A percentile compares a stretch with the other conserved stretches of the same genome.
These are phyloP conservation scores for Cheiracanthium punctorium DNA, from an alignment of 2,888 invertebrate species.

Conservation along the genomic window DNA sequence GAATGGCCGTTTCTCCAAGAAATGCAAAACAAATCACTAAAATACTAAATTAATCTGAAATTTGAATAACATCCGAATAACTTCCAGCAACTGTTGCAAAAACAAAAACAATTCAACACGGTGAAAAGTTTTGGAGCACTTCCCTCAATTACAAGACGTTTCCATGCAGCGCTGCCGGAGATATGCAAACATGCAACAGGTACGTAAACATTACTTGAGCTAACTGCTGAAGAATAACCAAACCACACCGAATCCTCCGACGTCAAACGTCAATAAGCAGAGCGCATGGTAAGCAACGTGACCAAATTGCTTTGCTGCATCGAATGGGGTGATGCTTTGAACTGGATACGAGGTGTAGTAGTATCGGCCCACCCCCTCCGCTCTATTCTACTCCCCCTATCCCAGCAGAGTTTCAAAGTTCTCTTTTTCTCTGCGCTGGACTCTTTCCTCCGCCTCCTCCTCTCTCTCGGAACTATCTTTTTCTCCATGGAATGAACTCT, in stretches of 20 bases:
- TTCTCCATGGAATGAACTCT: not conserved
- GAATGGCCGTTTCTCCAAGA: no score
- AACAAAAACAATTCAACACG: no score
- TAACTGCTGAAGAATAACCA: not conserved
- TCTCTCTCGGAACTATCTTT: conserved; percentile 18
- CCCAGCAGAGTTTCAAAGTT: conserved; percentile 44
- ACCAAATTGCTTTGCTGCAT: conserved; percentile 14
- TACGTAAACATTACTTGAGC: not conserved
- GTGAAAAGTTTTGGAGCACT: no score
- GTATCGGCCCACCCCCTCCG: conserved; percentile 44
- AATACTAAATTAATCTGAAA: no score
- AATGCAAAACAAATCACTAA: no score
- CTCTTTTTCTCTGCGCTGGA: conserved; percentile 43
- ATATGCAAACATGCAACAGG: not conserved
- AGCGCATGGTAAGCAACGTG: conserved; percentile 53
- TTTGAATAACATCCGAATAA: no score
- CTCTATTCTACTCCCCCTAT: not conserved
- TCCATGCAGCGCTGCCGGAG: no score
- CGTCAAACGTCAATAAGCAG: not conserved
- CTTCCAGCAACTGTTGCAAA: no score
- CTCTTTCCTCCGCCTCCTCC: conserved; percentile 34
- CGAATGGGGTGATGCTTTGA: conserved; percentile 29
- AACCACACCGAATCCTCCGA: not conserved
- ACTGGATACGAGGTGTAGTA: conserved; percentile 39
- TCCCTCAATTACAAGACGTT: no score